These are phyloP conservation scores for Thalassarche chlororhynchos DNA, from an alignment of 2,113 vertebrate genomes.

Conservation along the genomic window DNA sequence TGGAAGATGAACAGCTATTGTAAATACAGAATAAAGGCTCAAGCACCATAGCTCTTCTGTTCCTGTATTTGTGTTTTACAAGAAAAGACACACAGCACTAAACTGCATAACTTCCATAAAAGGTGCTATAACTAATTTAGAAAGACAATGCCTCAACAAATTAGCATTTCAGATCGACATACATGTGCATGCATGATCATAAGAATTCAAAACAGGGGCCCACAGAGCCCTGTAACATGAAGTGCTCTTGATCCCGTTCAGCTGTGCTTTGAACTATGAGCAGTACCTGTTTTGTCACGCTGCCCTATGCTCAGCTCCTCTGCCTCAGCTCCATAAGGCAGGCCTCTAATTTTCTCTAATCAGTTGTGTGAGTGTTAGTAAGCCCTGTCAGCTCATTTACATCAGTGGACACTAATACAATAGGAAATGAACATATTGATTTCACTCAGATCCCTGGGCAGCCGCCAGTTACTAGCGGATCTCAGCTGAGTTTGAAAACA, in stretches of 20 bases:
- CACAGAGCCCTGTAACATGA: not conserved
- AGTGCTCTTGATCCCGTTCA: not conserved
- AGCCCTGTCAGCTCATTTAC: not conserved
- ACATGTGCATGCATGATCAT: not conserved
- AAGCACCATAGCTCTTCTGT: not conserved
- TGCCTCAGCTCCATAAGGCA: not conserved
- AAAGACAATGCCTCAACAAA: not conserved
- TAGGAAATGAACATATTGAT: slow-evolving; percentile 22
- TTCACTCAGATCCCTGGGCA: not conserved
- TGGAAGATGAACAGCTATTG: slow-evolving; percentile 7
- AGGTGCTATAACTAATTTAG: not conserved
- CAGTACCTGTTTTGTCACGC: not conserved
- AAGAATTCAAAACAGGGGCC: not conserved
- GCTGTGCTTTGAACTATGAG: not conserved
- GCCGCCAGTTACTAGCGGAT: not conserved
- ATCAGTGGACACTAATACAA: not conserved
- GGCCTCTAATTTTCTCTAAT: not conserved
- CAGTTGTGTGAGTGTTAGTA: not conserved
- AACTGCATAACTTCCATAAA: not conserved
- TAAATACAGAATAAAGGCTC: slow-evolving; percentile 19
- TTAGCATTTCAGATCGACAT: not conserved
- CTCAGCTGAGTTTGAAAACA: slow-evolving; percentile 8
- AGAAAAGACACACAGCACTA: not conserved
- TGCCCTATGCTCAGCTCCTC: not conserved
- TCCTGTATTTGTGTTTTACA: not conserved